Evolutionary conservation across 2,888 invertebrate species (phyloP).

Genomic region (Acanthosepion lycidas): DNA sequence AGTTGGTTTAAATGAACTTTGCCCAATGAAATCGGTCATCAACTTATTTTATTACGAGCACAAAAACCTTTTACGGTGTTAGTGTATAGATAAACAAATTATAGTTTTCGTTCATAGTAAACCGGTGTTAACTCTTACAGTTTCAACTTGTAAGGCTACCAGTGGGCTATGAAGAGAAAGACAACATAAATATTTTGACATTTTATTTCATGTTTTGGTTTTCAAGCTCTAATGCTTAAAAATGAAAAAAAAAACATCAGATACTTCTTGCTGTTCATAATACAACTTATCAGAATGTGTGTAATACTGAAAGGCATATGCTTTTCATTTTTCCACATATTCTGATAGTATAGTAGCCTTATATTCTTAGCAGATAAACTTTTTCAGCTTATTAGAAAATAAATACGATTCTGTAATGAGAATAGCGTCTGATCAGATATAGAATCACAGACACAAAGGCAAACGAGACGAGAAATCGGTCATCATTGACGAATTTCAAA

Average conservation of each 20-base stretch:
- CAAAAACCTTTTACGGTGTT: no score
- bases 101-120: no score
- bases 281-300: background rate
- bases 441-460: background rate
- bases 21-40: no score
- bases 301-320: no score
- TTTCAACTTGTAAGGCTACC: no score
- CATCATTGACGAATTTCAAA: background rate
- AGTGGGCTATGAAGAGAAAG: no score
- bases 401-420: background rate
- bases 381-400: background rate
- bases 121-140: no score
- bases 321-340: background rate
- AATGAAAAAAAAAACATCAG: no score
- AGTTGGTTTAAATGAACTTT: no score
- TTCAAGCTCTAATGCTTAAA: no score
- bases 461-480: background rate
- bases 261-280: background rate
- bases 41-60: no score
- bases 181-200: background rate
- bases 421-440: background rate
- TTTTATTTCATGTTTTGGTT: background rate
- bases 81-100: no score
- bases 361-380: background rate
- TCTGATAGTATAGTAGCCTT: background rate